These are phyloP conservation scores for Oncopeltus fasciatus DNA, from an alignment of 1,140 invertebrate genomes.

Conservation along the genomic window DNA sequence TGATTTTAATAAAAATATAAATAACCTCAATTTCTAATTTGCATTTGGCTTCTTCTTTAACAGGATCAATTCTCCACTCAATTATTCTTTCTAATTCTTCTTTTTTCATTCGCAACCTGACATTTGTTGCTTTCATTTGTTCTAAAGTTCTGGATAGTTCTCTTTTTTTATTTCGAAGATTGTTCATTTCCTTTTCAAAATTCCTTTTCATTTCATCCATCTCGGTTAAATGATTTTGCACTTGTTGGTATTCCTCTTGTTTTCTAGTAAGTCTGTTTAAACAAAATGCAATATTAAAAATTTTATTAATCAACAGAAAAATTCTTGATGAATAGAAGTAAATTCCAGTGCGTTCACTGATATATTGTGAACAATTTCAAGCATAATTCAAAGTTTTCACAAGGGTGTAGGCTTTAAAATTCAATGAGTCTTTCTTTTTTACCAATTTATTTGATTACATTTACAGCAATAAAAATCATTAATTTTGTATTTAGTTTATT, in stretches of 20 bases:
- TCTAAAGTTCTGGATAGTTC: slow-evolving; percentile 7
- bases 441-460: no score
- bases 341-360: no score
- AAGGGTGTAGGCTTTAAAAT: no score
- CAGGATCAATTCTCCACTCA: slow-evolving; percentile 2
- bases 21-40: slow-evolving; percentile 3
- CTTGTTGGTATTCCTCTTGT: not conserved
- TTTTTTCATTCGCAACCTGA: slow-evolving; percentile 3
- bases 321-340: no score
- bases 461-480: no score
- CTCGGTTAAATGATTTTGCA: not conserved
- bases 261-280: slow-evolving; percentile 8
- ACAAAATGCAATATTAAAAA: no score
- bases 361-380: no score
- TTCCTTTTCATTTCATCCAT: not conserved
- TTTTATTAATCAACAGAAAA: no score
- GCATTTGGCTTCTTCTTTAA: slow-evolving; percentile 7
- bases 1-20: not conserved
- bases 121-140: not conserved
- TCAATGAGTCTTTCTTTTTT: no score
- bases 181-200: slow-evolving; percentile 14
- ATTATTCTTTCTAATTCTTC: slow-evolving; percentile 10
- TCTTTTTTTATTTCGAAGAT: slow-evolving; percentile 14
- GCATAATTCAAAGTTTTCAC: no score
- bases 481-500: no score